phyloP scores from a whole-genome alignment of 2,113 vertebrate species.

The Mesoclemmys tuberculata region DNA sequence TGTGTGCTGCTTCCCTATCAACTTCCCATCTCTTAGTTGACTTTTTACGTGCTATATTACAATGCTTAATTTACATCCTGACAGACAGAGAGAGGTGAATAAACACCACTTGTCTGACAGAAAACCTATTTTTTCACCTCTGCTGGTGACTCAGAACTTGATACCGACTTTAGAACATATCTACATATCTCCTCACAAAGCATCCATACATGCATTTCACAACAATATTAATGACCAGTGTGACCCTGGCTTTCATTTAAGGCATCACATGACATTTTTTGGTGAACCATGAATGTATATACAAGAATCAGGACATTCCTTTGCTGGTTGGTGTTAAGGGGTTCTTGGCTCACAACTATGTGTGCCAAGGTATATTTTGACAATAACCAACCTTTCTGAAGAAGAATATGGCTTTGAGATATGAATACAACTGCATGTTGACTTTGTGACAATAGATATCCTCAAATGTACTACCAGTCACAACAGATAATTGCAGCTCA shows the following conservation, averaged over 20 bases:
- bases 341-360: not conserved
- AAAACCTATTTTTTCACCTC: not conserved
- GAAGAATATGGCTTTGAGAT: too few species aligned
- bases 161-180: not conserved
- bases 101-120: not conserved
- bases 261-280: not conserved
- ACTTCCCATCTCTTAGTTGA: not conserved
- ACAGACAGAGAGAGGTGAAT: not conserved
- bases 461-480: too few species aligned
- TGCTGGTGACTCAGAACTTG: not conserved
- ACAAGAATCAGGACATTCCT: not conserved
- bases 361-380: not conserved
- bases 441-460: too few species aligned
- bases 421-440: too few species aligned
- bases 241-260: not conserved
- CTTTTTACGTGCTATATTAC: not conserved
- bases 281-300: not conserved
- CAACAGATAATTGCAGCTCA: too few species aligned
- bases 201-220: not conserved
- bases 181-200: not conserved
- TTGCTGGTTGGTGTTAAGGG: not conserved
- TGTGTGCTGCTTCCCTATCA: not conserved
- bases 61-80: not conserved
- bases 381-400: too few species aligned
- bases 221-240: not conserved